A percentile compares a stretch with the other conserved stretches of the same genome.
These are phyloP conservation scores for Chrysolina oricalcia DNA, from an alignment of 2,888 invertebrate genomes.

Conservation along the genomic window DNA sequence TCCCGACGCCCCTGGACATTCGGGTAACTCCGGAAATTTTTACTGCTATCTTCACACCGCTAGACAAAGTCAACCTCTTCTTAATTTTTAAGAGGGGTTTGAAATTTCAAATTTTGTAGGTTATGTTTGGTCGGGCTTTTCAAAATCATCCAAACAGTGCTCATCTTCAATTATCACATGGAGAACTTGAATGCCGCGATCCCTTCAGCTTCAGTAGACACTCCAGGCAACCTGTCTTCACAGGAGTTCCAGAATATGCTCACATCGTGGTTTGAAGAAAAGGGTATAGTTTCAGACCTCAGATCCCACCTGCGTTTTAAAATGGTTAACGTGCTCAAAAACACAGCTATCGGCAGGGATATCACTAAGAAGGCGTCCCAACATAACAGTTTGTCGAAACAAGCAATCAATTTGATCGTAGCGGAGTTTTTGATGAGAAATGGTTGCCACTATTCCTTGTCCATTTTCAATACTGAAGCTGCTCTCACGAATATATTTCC, in stretches of 20 bases:
- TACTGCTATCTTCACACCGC: too few relatives aligned
- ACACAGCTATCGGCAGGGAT: constrained; percentile 69
- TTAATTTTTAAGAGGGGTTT: too few relatives aligned
- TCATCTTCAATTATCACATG: constrained; percentile 30
- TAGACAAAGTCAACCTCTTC: too few relatives aligned
- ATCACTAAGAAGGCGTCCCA: constrained; percentile 59
- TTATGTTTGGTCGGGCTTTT: background rate
- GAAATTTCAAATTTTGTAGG: background rate
- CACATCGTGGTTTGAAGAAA: constrained; percentile 76
- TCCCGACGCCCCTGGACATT: too few relatives aligned
- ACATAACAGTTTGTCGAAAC: constrained; percentile 73
- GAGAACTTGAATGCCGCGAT: constrained; percentile 60
- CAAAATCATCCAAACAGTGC: background rate
- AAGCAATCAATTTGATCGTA: constrained; percentile 77
- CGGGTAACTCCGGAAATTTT: too few relatives aligned
- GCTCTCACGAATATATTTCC: constrained; percentile 68
- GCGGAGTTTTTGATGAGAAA: constrained; percentile 77
- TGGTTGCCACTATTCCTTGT: constrained; percentile 76
- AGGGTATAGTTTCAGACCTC: constrained; percentile 76
- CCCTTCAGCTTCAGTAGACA: constrained; percentile 39
- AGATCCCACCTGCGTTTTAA: constrained; percentile 76
- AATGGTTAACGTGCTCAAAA: constrained; percentile 75
- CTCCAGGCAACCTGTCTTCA: constrained; percentile 61
- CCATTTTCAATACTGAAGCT: constrained; percentile 78
- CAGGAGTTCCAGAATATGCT: constrained; percentile 77